phyloP scores from a whole-genome alignment of 2,888 invertebrate species.

The Agelastica alni region DNA sequence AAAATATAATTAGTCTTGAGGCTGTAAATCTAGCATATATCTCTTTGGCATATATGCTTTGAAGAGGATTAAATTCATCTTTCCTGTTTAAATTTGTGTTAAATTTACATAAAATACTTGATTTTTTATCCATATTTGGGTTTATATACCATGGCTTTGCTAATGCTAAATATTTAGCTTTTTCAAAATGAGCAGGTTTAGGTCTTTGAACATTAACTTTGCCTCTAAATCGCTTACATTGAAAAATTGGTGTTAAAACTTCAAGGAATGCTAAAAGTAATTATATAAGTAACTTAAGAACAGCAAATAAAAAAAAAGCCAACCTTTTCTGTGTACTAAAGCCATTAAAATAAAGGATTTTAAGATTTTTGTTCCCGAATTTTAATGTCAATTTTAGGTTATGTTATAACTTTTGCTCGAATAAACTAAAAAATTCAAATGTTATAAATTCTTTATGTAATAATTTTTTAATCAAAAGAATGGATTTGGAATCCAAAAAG shows the following conservation, averaged over 20 bases:
- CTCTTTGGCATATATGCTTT: conserved; percentile 73
- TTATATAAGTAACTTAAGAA: background rate
- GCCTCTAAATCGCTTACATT: conserved; percentile 70
- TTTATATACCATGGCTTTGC: conserved; percentile 65
- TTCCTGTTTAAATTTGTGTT: conserved; percentile 34
- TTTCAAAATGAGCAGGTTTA: conserved; percentile 69
- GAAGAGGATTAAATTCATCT: conserved; percentile 70
- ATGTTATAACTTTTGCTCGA: too few relatives aligned
- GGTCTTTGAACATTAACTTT: conserved; percentile 82
- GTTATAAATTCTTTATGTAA: too few relatives aligned
- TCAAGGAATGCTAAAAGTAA: conserved; percentile 40
- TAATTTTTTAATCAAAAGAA: too few relatives aligned
- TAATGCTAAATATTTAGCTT: conserved; percentile 68
- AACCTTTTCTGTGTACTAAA: conserved; percentile 34
- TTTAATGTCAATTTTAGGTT: too few relatives aligned
- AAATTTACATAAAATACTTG: conserved; percentile 60
- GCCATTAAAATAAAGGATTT: conserved; percentile 34
- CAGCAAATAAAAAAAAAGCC: background rate
- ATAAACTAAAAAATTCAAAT: too few relatives aligned
- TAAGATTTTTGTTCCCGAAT: too few relatives aligned
- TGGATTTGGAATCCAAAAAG: too few relatives aligned
- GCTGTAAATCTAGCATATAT: conserved; percentile 70
- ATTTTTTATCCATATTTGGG: conserved; percentile 57
- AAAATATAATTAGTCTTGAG: conserved; percentile 72
- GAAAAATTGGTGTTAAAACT: conserved; percentile 37